phyloP scores from a whole-genome alignment of 2,113 vertebrate species.

The Monopterus albus region DNA sequence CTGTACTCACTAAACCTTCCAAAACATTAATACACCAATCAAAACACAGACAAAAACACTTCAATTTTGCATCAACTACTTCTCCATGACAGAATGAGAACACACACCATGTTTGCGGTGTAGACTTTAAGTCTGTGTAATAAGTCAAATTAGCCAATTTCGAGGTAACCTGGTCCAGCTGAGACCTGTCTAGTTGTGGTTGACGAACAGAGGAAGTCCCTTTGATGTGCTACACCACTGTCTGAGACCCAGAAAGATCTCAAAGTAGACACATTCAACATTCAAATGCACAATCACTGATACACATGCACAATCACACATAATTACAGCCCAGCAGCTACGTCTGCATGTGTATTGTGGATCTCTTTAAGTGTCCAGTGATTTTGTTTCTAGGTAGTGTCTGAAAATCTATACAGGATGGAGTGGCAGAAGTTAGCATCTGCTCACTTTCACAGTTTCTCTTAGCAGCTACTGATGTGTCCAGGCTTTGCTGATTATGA shows the following conservation, averaged over 20 bases:
- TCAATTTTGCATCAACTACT: neutral
- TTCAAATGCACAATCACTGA: constrained; percentile 39
- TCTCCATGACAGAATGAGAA: constrained; percentile 16
- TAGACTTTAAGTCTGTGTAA: constrained; percentile 39
- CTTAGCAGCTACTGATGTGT: neutral
- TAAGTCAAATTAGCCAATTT: constrained; percentile 33
- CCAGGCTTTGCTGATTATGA: neutral
- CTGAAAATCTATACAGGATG: constrained; percentile 2
- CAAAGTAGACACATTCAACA: constrained; percentile 61
- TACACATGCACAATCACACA: constrained; percentile 4
- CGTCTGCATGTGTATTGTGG: neutral
- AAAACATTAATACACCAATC: neutral
- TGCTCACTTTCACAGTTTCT: neutral
- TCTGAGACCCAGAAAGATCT: constrained; percentile 59
- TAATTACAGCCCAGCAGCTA: constrained; percentile 54
- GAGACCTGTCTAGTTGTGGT: constrained; percentile 63
- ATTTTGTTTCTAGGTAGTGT: neutral
- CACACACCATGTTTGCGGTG: constrained; percentile 10
- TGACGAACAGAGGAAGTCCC: constrained; percentile 71
- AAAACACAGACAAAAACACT: neutral
- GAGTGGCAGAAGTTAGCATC: neutral
- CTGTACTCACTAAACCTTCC: neutral
- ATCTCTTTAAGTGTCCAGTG: neutral
- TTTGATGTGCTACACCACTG: constrained; percentile 49
- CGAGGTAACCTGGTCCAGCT: constrained; percentile 30